phyloP scores from a whole-genome alignment of 2,888 invertebrate genomes.

The Drosophila nigritarsus region DNA sequence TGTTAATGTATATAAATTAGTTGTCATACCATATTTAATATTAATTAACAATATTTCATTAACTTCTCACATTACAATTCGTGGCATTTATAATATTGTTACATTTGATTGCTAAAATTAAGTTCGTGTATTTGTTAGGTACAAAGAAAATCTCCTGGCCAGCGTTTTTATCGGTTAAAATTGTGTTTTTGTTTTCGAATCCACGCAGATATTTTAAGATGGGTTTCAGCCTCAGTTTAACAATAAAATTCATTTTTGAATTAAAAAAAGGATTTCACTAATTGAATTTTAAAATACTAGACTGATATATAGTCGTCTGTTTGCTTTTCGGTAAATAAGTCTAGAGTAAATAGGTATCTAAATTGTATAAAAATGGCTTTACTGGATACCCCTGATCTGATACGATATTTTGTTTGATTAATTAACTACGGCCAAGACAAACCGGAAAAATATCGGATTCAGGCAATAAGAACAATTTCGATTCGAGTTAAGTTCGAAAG shows the following conservation, averaged over 20 bases:
- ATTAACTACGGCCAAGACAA: slow-evolving; percentile 11
- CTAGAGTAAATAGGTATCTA: slow-evolving; percentile 13
- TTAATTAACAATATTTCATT: slow-evolving; percentile 68
- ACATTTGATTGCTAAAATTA: slow-evolving; percentile 50
- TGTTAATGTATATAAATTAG: slow-evolving; percentile 60
- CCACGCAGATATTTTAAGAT: not conserved
- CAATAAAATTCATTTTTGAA: not conserved
- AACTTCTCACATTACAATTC: slow-evolving; percentile 58
- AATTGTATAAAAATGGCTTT: slow-evolving; percentile 6
- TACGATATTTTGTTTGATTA: slow-evolving; percentile 4
- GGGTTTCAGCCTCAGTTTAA: not conserved
- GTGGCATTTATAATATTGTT: slow-evolving; percentile 54
- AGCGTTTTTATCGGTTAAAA: slow-evolving; percentile 38
- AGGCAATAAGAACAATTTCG: slow-evolving; percentile 19
- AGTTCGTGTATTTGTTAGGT: slow-evolving; percentile 54
- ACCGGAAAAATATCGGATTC: slow-evolving; percentile 2
- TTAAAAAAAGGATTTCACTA: slow-evolving; percentile 1
- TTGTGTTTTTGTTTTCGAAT: slow-evolving; percentile 1
- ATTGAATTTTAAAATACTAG: not conserved
- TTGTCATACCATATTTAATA: slow-evolving; percentile 56
- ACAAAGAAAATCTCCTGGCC: slow-evolving; percentile 71
- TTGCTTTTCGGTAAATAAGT: not conserved
- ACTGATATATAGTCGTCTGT: slow-evolving; percentile 1
- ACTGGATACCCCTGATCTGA: not conserved
- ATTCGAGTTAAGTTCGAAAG: slow-evolving; percentile 1